These are phyloP conservation scores for Tipula unca DNA, from an alignment of 2,888 invertebrate genomes.

Conservation along the genomic window DNA sequence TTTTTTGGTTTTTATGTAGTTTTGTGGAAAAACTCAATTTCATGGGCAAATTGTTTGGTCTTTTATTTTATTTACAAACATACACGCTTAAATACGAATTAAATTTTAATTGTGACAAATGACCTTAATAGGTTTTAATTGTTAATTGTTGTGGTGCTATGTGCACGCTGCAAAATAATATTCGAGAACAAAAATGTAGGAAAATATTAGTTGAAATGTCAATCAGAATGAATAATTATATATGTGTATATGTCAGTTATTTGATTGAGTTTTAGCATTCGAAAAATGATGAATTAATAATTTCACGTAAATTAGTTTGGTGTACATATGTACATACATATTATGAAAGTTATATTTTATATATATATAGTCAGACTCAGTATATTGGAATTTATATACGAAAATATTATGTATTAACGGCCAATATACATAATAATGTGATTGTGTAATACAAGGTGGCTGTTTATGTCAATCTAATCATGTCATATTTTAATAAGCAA, in stretches of 20 bases:
- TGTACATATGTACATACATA: neutral
- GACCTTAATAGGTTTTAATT: neutral
- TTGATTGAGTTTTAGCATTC: neutral
- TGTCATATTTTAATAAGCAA: conserved; percentile 4
- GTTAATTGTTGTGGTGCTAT: neutral
- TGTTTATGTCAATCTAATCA: neutral
- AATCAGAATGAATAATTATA: neutral
- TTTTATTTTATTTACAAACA: neutral
- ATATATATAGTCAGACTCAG: neutral
- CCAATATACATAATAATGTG: neutral
- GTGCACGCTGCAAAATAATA: neutral
- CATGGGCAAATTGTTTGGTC: neutral
- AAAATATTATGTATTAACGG: neutral
- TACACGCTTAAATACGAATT: neutral
- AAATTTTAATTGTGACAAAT: neutral
- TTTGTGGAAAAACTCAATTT: no score
- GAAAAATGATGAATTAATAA: neutral
- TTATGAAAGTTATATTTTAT: neutral
- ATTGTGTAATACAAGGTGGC: neutral
- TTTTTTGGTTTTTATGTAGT: no score
- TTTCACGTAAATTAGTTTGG: neutral
- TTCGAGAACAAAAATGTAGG: neutral
- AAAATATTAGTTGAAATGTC: conserved; percentile 8
- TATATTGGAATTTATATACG: neutral
- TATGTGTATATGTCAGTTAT: neutral